Conservation (phyloP, 2,113 vertebrate genomes). For the Hymenochirus boettgeri region DNA sequence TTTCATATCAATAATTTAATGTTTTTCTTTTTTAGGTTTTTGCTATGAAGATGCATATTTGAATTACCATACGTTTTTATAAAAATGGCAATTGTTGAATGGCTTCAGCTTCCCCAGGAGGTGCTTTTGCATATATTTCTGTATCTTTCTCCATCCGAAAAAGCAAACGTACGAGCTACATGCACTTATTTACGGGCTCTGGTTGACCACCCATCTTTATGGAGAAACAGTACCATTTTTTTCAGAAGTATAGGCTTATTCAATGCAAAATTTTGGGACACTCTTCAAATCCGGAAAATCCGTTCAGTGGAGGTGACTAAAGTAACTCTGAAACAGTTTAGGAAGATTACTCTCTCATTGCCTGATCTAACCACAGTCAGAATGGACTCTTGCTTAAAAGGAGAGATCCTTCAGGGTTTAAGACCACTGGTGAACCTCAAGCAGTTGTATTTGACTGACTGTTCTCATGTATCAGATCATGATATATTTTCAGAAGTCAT, state of each 20-base stretch:
- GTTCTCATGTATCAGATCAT: conserved; percentile 21
- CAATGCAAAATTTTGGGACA: conserved; percentile 41
- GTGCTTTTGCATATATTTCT: conserved; percentile 45
- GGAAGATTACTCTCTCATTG: conserved; percentile 31
- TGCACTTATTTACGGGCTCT: conserved; percentile 42
- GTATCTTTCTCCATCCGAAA: conserved; percentile 44
- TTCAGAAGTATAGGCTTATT: conserved; percentile 31
- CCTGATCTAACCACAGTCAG: conserved; percentile 43
- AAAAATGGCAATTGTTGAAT: conserved; percentile 5
- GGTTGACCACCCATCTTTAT: conserved; percentile 46
- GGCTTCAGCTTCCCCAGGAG: conserved; percentile 47
- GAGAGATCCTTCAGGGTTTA: conserved; percentile 27
- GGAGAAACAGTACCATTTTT: conserved; percentile 44
- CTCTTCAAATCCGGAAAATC: conserved; percentile 42
- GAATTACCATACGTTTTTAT: not conserved
- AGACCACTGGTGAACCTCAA: conserved; percentile 39
- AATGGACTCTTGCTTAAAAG: conserved; percentile 40
- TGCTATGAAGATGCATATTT: not conserved
- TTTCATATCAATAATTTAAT: not conserved
- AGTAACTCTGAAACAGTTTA: conserved; percentile 41
- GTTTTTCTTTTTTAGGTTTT: conserved; percentile 8
- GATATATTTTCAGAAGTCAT: conserved; percentile 11
- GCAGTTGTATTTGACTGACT: conserved; percentile 39
- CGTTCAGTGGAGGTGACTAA: conserved; percentile 43
- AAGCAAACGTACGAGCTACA: conserved; percentile 43